A percentile compares a stretch with the other conserved stretches of the same genome.
Evolutionary conservation across 2,113 vertebrate genomes (phyloP).

Genomic region (Erpornis zantholeuca): DNA sequence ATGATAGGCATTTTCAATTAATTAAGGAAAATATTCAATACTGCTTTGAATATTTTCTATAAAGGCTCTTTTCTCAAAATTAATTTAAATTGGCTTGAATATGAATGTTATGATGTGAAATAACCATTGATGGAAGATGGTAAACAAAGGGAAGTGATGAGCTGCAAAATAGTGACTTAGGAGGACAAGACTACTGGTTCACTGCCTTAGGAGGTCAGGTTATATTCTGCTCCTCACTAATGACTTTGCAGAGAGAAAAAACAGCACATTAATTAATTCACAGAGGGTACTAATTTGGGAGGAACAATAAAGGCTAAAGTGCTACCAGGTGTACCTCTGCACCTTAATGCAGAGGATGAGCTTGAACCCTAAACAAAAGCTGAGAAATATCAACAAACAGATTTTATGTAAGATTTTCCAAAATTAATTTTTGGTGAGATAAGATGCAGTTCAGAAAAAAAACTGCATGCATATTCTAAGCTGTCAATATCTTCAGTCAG

Average conservation of each 20-base stretch:
- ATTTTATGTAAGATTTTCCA: not conserved
- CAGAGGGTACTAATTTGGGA: not conserved
- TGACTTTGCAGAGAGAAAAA: not conserved
- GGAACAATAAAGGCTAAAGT: not conserved
- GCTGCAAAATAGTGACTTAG: not conserved
- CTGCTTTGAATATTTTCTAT: not conserved
- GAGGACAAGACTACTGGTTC: not conserved
- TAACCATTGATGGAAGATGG: not conserved
- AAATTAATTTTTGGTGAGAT: not conserved
- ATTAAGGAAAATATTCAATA: constrained; percentile 18
- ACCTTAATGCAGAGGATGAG: not conserved
- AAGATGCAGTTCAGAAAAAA: not conserved
- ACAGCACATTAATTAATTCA: not conserved
- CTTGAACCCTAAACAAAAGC: not conserved
- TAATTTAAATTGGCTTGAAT: constrained; percentile 35
- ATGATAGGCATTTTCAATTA: not conserved
- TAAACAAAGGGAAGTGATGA: constrained; percentile 27
- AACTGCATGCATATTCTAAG: not conserved
- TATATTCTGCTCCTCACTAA: not conserved
- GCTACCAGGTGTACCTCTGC: not conserved
- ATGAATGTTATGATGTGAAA: not conserved
- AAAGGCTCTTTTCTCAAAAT: constrained; percentile 15
- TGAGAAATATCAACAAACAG: not conserved
- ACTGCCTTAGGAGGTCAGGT: not conserved
- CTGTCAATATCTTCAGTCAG: not conserved